Conservation (phyloP, 2,797 vertebrate species). For the Sylvia borin region DNA sequence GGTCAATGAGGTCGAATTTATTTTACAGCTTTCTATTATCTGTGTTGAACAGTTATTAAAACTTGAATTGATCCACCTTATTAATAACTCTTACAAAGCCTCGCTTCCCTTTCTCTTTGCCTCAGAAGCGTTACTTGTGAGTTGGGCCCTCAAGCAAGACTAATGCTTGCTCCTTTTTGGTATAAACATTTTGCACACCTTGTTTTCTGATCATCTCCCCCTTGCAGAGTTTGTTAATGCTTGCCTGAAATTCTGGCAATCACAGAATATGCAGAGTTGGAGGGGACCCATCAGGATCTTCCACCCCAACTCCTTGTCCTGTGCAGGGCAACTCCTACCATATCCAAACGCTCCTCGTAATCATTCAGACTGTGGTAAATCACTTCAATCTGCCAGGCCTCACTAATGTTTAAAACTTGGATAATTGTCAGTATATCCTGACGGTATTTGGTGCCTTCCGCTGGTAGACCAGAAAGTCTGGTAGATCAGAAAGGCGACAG, state of each 20-base stretch:
- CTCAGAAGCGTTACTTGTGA: background rate
- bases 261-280: background rate
- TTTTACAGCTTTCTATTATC: background rate
- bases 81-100: background rate
- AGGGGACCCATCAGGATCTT: background rate
- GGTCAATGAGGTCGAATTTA: background rate
- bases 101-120: background rate
- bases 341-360: background rate
- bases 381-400: background rate
- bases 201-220: background rate
- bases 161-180: background rate
- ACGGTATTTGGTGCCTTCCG: background rate
- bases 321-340: background rate
- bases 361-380: background rate
- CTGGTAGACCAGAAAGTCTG: fast-evolving
- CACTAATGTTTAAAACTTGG: fast-evolving
- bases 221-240: background rate
- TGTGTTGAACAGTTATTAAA: background rate
- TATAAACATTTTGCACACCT: background rate
- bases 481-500: no score
- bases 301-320: background rate
- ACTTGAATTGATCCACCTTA: background rate
- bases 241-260: background rate
- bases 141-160: background rate
- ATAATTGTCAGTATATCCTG: fast-evolving